These are phyloP conservation scores for Stenurella melanura DNA, from an alignment of 2,888 invertebrate species.

Conservation along the genomic window DNA sequence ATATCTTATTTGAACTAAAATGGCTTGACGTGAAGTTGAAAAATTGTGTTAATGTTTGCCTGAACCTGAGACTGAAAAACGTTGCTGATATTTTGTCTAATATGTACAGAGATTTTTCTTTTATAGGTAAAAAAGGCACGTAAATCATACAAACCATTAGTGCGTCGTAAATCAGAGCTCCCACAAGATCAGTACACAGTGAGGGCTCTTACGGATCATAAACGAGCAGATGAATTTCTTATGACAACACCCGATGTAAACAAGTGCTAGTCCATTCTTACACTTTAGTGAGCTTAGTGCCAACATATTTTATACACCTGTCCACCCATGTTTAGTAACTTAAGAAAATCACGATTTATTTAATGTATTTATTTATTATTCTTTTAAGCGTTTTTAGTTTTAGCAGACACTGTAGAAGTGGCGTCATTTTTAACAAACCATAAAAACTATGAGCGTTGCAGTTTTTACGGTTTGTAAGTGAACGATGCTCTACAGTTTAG, in stretches of 20 bases:
- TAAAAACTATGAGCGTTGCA: conserved; percentile 16
- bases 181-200: conserved; percentile 95
- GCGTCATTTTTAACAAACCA: conserved; percentile 12
- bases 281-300: conserved; percentile 69
- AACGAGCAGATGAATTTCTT: conserved; percentile 93
- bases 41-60: conserved; percentile 1
- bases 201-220: conserved; percentile 93
- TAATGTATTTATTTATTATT: conserved; percentile 33
- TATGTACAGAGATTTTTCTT: conserved; percentile 34
- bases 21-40: neutral
- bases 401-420: conserved; percentile 6
- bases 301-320: conserved; percentile 60
- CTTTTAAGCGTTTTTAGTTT: conserved; percentile 25
- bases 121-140: conserved; percentile 78
- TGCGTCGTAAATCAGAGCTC: conserved; percentile 96
- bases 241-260: conserved; percentile 89
- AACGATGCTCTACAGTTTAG: conserved; percentile 5
- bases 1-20: neutral
- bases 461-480: conserved; percentile 25
- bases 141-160: conserved; percentile 89
- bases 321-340: conserved; percentile 28
- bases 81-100: conserved; percentile 3
- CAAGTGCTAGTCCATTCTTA: conserved; percentile 83
- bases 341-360: conserved; percentile 34
- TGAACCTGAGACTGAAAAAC: neutral